phyloP scores from a whole-genome alignment of 2,797 vertebrate genomes.

The Myotis findleyi region DNA sequence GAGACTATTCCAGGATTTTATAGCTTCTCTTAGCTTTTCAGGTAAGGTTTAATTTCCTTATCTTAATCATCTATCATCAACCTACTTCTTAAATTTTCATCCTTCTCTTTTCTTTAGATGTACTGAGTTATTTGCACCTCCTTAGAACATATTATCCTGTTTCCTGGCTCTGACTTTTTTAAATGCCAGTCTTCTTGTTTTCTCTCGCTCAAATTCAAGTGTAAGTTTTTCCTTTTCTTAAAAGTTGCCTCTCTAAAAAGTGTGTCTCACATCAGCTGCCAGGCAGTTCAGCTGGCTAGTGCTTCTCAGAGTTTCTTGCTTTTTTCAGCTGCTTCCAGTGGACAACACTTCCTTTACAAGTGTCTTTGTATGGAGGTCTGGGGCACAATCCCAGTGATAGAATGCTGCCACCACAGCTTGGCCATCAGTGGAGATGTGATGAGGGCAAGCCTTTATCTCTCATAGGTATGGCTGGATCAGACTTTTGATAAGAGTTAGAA shows the following conservation, averaged over 20 bases:
- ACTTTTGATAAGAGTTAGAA: not conserved
- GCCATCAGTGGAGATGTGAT: not conserved
- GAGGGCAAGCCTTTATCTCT: not conserved
- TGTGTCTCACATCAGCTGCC: not conserved
- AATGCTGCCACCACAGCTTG: not conserved
- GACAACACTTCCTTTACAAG: not conserved
- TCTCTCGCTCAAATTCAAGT: not conserved
- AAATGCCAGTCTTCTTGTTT: not conserved
- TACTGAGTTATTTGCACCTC: constrained; percentile 5
- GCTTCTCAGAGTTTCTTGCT: not conserved
- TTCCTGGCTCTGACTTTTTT: constrained; percentile 27
- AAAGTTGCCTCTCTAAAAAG: not conserved
- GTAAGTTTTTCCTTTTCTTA: constrained; percentile 13
- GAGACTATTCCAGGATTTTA: not conserved
- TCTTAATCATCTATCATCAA: not conserved
- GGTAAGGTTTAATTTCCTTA: constrained; percentile 22
- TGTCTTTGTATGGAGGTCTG: not conserved
- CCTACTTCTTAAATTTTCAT: not conserved
- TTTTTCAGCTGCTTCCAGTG: not conserved
- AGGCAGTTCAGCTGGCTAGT: not conserved
- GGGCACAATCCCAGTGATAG: not conserved
- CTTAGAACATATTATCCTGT: not conserved
- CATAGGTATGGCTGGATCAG: not conserved
- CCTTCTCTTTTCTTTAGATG: not conserved
- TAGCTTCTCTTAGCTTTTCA: not conserved